Percentiles rank a stretch among this genome's conserved stretches.
Evolutionary conservation across 2,113 vertebrate genomes (phyloP).

Genomic region (Morphnarchus princeps): DNA sequence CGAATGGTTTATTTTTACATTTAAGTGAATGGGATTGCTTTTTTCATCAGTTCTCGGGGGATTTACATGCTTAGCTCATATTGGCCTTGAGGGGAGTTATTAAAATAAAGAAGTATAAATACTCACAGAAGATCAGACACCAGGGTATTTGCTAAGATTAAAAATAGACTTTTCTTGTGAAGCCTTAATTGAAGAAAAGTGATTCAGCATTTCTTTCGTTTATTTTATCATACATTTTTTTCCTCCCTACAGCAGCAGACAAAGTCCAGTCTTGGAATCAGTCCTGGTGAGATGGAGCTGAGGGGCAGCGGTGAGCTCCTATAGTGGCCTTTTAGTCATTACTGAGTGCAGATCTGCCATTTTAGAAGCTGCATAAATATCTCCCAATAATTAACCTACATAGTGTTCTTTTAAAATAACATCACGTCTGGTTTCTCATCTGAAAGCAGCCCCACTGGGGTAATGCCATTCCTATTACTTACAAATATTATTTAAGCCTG

Average conservation of each 20-base stretch:
- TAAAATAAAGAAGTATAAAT: slow-evolving; percentile 31
- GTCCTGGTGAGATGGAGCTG: neutral
- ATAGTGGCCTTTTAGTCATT: neutral
- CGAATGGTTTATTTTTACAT: slow-evolving; percentile 32
- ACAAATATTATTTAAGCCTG: neutral
- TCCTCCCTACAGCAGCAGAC: neutral
- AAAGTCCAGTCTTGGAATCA: neutral
- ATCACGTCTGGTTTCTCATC: neutral
- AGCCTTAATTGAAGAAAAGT: neutral
- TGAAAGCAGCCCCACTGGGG: neutral
- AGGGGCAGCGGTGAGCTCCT: neutral
- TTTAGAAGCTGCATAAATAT: neutral
- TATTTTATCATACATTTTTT: neutral
- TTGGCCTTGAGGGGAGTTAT: neutral
- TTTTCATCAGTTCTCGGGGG: neutral
- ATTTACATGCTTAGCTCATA: neutral
- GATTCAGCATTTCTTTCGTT: neutral
- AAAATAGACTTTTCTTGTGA: slow-evolving; percentile 2
- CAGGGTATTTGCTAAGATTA: neutral
- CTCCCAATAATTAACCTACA: neutral
- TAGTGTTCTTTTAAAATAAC: neutral
- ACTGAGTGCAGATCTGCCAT: neutral
- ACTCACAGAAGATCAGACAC: neutral
- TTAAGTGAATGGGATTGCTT: neutral
- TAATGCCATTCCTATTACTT: neutral